A percentile compares a stretch with the other conserved stretches of the same genome.
phyloP scores from a whole-genome alignment of 2,888 invertebrate species.

The Diaphora mendica region DNA sequence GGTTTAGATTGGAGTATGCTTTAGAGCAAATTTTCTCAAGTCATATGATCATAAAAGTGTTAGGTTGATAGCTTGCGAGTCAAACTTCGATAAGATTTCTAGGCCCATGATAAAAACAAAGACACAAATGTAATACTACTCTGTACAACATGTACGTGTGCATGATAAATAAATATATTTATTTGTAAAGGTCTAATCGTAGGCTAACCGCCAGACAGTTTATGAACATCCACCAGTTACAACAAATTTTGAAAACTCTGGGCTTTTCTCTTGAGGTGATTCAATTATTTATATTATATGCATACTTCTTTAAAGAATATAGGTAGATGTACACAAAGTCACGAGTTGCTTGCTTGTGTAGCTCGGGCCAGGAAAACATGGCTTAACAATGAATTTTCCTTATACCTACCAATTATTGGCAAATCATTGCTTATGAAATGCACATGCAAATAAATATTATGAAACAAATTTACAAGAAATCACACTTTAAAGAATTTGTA shows the following conservation, averaged over 20 bases:
- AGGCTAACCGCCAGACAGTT: not conserved
- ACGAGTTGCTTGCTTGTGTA: slow-evolving; percentile 1
- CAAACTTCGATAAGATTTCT: not conserved
- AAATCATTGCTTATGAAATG: not conserved
- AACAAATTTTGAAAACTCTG: too few species aligned
- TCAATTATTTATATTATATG: not conserved
- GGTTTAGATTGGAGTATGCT: not conserved
- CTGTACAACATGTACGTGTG: not conserved
- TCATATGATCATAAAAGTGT: too few species aligned
- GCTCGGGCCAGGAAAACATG: slow-evolving; percentile 24
- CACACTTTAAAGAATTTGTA: not conserved
- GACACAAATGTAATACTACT: too few species aligned
- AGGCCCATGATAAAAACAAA: not conserved
- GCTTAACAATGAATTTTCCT: slow-evolving; percentile 27
- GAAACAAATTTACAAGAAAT: not conserved
- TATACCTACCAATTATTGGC: not conserved
- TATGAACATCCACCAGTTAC: too few species aligned
- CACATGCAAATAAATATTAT: slow-evolving; percentile 1
- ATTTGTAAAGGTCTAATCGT: too few species aligned
- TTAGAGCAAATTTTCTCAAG: not conserved
- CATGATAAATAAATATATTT: too few species aligned
- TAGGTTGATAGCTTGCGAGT: too few species aligned
- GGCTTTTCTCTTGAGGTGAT: not conserved
- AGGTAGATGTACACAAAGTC: not conserved
- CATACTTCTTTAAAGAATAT: not conserved